Evolutionary conservation across 2,113 vertebrate species (phyloP).

Genomic region (Hypocryptadius cinnamomeus): DNA sequence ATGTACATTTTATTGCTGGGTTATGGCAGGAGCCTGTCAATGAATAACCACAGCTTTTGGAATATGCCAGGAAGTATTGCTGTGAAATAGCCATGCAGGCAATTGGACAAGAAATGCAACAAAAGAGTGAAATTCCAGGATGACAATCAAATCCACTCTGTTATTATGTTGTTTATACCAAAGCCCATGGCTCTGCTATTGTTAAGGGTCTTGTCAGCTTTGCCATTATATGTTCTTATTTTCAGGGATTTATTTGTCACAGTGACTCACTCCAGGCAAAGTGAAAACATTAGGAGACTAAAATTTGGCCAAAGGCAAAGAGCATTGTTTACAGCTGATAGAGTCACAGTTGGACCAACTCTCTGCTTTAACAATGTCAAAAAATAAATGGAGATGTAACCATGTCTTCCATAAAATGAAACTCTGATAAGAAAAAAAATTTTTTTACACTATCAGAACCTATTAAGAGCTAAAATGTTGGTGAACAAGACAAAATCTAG

Average conservation of each 20-base stretch:
- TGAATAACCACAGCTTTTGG: neutral
- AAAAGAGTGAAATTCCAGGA: slow-evolving; percentile 14
- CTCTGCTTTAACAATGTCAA: neutral
- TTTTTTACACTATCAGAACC: neutral
- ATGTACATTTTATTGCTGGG: neutral
- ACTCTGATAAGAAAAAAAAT: neutral
- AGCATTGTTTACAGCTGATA: slow-evolving; percentile 20
- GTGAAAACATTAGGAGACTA: neutral
- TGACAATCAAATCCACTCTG: slow-evolving; percentile 12
- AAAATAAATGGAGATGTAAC: slow-evolving; percentile 7
- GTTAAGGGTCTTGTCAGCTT: slow-evolving; percentile 20
- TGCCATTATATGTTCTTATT: slow-evolving; percentile 23
- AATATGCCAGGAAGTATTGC: neutral
- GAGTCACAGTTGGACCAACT: slow-evolving; percentile 5
- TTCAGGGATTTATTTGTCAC: slow-evolving; percentile 27
- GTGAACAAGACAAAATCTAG: neutral
- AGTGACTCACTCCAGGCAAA: slow-evolving; percentile 11
- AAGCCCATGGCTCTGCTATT: neutral
- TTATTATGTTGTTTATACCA: slow-evolving; percentile 13
- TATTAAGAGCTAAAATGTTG: neutral
- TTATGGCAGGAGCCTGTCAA: neutral
- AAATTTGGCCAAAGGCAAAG: slow-evolving; percentile 4
- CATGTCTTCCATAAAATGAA: neutral
- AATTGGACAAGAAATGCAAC: neutral
- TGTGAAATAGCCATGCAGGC: neutral